Base-by-base conservation (phyloP, 2,113 vertebrate species). In the Ictalurus punctatus region DNA sequence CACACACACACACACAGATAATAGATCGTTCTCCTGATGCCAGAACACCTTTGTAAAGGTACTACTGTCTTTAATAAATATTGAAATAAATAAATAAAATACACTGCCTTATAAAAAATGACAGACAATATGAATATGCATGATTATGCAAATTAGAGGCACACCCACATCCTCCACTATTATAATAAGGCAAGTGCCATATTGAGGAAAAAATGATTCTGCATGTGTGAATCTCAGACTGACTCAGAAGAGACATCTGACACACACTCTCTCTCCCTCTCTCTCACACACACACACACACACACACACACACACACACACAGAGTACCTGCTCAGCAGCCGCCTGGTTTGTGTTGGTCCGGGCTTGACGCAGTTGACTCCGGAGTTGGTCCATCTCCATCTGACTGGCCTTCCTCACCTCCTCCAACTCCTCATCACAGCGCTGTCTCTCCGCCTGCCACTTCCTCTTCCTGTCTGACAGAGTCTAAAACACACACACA, bases 401-500 rank as follows among this genome's bases (percentile, higher is more conserved):
- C 92, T 97, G 97, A 74, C 95, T 91, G 0, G 91, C 95, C 86
- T 92, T 96, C 52, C 97, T 97, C 1, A 97, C 91, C 91, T 98
- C 97, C 61, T 98, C 97, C 91, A 97, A 93, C 93, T 99, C 98
- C 23, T 97, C 96, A 83, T 98, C 97, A 0, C 96, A 95, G 30
- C 95, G 96, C 92, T 96, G 96, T 27, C 97, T 95, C 93, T 98
- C 98, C 0, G 92, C 93, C 34, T 96, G 96, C 30, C 97, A 97
- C 92, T 98, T 98, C 93, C 93, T 97, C 93, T 98, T 99, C 91
- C 97, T 97, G 89, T 99, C 98, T 16, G 92, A 94, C 59, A 98
- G 95, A 34, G 93, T 96, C 98, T 99, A 89, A 90, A 34, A 44
- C 63, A 71, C 73, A 84, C 87, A 86, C 56, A 89, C 61, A 78